Conservation (phyloP, 2,888 invertebrate species). For the Plagiodera versicolora region DNA sequence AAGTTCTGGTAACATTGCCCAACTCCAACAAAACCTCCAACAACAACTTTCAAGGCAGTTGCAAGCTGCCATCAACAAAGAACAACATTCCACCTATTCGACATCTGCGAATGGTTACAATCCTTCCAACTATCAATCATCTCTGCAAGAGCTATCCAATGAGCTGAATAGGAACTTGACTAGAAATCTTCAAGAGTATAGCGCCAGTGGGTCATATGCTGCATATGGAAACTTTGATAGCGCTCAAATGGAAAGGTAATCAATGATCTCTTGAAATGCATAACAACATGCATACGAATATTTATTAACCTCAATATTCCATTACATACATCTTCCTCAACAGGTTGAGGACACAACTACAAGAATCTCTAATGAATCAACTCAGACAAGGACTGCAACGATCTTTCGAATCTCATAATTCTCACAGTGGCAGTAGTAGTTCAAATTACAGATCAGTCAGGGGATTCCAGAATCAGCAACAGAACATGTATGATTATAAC, state of each 20-base stretch:
- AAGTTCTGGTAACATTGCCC: constrained; percentile 24
- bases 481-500: constrained; percentile 20
- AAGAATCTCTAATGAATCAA: constrained; percentile 46
- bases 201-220: constrained; percentile 25
- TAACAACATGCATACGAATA: too few relatives aligned
- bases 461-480: constrained; percentile 32
- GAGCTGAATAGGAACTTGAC: constrained; percentile 50
- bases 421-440: constrained; percentile 35
- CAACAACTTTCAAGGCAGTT: constrained; percentile 45
- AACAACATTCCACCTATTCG: constrained; percentile 17
- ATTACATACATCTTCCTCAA: background rate
- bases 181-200: constrained; percentile 42
- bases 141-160: constrained; percentile 44
- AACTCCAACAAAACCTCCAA: constrained; percentile 42
- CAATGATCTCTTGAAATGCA: background rate
- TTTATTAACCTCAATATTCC: too few relatives aligned
- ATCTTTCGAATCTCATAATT: constrained; percentile 41
- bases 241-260: constrained; percentile 38
- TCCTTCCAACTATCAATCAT: constrained; percentile 38
- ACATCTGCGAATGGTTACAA: constrained; percentile 22
- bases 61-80: constrained; percentile 37
- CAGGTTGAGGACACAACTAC: constrained; percentile 44
- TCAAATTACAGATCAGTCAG: constrained; percentile 37
- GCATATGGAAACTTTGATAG: constrained; percentile 33
- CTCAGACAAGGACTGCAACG: constrained; percentile 48